phyloP scores from a whole-genome alignment of 2,797 vertebrate species.

The Lophius americanus region DNA sequence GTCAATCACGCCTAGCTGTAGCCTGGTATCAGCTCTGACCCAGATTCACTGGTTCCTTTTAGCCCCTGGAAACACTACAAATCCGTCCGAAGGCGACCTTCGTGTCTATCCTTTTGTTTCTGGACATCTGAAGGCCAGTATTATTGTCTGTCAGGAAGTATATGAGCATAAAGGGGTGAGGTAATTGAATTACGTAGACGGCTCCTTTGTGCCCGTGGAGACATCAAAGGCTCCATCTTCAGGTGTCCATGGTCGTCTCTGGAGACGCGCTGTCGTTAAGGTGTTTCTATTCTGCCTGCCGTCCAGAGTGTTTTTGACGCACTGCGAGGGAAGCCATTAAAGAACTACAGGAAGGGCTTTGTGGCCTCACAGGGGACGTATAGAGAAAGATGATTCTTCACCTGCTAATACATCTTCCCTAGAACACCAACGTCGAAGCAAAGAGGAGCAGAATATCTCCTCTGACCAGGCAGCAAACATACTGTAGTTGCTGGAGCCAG shows the following conservation, averaged over 20 bases:
- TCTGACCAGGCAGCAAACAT: constrained; percentile 9
- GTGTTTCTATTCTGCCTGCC: constrained; percentile 60
- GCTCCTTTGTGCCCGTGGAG: constrained; percentile 38
- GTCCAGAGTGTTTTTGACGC: constrained; percentile 70
- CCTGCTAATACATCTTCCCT: constrained; percentile 26
- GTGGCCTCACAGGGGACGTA: constrained; percentile 29
- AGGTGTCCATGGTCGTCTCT: constrained; percentile 78
- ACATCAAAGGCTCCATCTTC: constrained; percentile 62
- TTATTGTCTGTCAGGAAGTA: constrained; percentile 16
- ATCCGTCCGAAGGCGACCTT: not conserved
- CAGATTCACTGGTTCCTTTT: constrained; percentile 55
- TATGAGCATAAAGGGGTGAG: constrained; percentile 51
- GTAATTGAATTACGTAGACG: constrained; percentile 35
- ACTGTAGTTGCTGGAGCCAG: not conserved
- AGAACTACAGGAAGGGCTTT: constrained; percentile 35
- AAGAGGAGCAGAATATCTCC: not conserved
- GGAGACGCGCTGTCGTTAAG: constrained; percentile 55
- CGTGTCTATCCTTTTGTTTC: constrained; percentile 1
- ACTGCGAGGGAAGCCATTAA: constrained; percentile 59
- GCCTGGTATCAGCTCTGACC: constrained; percentile 62
- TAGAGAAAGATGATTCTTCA: constrained; percentile 12
- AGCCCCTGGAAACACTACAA: constrained; percentile 23
- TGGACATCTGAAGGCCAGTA: constrained; percentile 9
- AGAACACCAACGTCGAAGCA: constrained; percentile 26
- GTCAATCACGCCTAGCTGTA: constrained; percentile 35